Base-by-base conservation (phyloP, 1,140 invertebrate species). In the Leptinotarsa undecemlineata region DNA sequence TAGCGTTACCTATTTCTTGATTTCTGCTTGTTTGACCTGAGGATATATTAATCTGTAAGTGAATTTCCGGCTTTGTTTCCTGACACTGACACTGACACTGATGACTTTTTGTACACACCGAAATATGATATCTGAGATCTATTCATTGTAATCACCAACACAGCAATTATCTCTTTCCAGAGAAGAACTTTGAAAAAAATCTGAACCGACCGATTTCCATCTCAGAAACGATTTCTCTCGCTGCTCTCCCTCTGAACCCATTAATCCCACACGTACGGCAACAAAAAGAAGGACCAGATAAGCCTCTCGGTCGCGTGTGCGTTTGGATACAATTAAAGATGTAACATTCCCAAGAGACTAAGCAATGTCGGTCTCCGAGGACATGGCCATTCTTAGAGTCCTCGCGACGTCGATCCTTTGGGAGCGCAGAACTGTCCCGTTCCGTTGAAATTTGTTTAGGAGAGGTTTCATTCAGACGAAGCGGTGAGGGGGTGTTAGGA, bases 301-400 rank as follows among this genome's bases (percentile, higher is more conserved):
- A 63, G 72, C 20, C n/a, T 51, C 48, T 42, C 42, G 33, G 63
- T 60, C 74, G 71, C 51, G 20, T 61, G 74, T 75, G 48, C 68
- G 15, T 57, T 57, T 57, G 51, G n/a, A 48, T 66, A 66, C 47
- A 61, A 73, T 48, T 67, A 72, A 73, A 66, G 19, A 62, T 66
- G 66, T 68, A 68, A n/a, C 66, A 68, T 26, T 19, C 66, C 66
- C 42, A 14, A 14, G 33, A 33, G 66, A 68, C 42, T 19, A 42
- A 68, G 4, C 51, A n/a, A 8, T 57, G 51, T 8, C 51, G 5
- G 15, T 57, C 51, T 57, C 51, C 51, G 51, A 57, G 51, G 51
- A 19, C n/a, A 57, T 57, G n/a, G 51, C 15, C 51, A 57, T 19
- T 68, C 14, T 15, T 42, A 33, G 19, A 68, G 66, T 68, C n/a